Base-by-base conservation (phyloP, 37 sponge, comb jelly and placozoan genomes). In the Trichoplax adhaerens region DNA sequence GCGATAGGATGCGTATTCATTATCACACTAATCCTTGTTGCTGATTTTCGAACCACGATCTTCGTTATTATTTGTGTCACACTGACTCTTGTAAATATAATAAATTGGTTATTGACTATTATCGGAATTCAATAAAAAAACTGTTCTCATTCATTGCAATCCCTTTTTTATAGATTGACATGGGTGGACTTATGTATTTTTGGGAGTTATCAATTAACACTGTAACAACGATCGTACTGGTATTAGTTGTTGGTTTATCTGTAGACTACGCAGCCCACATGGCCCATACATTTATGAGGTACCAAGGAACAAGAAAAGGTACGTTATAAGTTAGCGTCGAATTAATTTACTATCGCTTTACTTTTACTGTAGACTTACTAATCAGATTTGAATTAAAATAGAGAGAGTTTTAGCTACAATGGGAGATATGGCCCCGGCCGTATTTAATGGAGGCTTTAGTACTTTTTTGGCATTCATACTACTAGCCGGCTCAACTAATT, bases 381-480 rank as follows among this genome's bases (percentile, higher is more conserved):
- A 29, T 4, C 5, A 5, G 4, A 4, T 66, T 77, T 71, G 1
- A 58, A 10, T 69, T 56, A 3, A 46, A 54, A 29, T 10, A 75
- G 79, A 76, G 12, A 53, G 79, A 3, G 72, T 74, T 4, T 46
- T 47, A 3, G n/a, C 64, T 29, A 55, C 79, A 50, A 6, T 78
- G 65, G 1, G 48, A 12, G 49, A 47, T 52, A 52, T 78, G 56
- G 79, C 72, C 58, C 54, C 58, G 2, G 69, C 79, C n/a, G 79
- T 78, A n/a, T 55, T 65, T 64, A 78, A 75, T 53, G 79, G 79
- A 3, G 79, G 79, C 48, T 74, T 78, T 51, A 74, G 73, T 57
- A 78, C 79, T 29, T 75, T 78, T 10, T 65, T 78, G 53, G 79
- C 79, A 2, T 78, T 78, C 73, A 65, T 76, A 8, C 79, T 78